Evolutionary conservation across 2,797 vertebrate species (phyloP), one percentile per base, ranked within the genome.

Genomic region (Strix occidentalis): DNA sequence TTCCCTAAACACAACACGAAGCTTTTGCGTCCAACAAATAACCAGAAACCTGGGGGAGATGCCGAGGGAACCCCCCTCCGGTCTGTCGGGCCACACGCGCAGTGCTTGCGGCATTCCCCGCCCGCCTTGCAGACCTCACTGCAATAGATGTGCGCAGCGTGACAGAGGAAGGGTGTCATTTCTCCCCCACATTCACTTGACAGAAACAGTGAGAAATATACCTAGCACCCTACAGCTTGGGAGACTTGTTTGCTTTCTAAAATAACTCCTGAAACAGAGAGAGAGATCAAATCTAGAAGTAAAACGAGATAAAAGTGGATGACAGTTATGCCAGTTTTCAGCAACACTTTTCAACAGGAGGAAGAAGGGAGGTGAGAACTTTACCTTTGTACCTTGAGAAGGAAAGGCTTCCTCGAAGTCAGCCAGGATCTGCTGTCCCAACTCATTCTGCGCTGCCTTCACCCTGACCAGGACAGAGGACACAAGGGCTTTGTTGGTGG

Each of bases 391-490:
- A 31, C 99, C 99, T 97, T 99, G 99, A 21, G 99, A 98, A 71
- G 99, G 99, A 97, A 99, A 99, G 1, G 99, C 98, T 97, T 99
- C 99, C 97, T 99, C 99, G 31, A 99, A 99, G 96, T 99, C 99
- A 21, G 99, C 99, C 97, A 99, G 97, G 95, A 99, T 99, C 97
- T 99, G 99, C 92, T 99, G 99, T 33, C 99, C 99, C 95, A 99
- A 89, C 97, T 99, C 99, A 21, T 98, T 99, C 97, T 99, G 99
- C 0, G 99, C 99, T 14, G 99, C 99, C 96, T 99, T 99, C 84
- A 99, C 99, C 98, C 99, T 99, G 93, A 11, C 48, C 39, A 81
- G 54, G 65, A 96, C 77, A 97, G 41, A 96, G 56, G 21, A 65
- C 35, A 2, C 17, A 83, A 91, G 24, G 43, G 26, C 10, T 86